Percentiles rank a stretch among this genome's conserved stretches.
phyloP scores from a whole-genome alignment of 2,888 invertebrate species.

The Microctonus brassicae region DNA sequence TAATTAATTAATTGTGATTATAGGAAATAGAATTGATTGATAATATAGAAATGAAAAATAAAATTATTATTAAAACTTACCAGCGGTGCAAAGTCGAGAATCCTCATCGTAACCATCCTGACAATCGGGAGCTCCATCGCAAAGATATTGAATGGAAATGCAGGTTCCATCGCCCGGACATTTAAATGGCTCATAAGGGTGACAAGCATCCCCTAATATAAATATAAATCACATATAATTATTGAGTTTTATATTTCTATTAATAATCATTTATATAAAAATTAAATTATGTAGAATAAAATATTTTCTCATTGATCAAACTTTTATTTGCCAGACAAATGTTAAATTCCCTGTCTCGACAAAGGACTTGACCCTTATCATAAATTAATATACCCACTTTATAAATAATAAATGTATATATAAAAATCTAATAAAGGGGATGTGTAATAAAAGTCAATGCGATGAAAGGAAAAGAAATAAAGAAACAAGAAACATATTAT shows the following conservation, averaged over 20 bases:
- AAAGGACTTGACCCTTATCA: not conserved
- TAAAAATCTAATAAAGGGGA: not conserved
- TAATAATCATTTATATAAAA: not conserved
- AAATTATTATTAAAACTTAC: slow-evolving; percentile 71
- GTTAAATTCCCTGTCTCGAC: not conserved
- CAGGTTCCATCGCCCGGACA: slow-evolving; percentile 95
- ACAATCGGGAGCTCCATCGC: slow-evolving; percentile 95
- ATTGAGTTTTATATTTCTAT: slow-evolving; percentile 1
- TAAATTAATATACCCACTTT: not conserved
- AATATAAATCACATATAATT: slow-evolving; percentile 6
- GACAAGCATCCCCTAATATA: slow-evolving; percentile 80
- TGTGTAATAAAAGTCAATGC: not conserved
- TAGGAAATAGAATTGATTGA: not conserved
- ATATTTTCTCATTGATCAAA: not conserved
- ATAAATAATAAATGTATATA: not conserved
- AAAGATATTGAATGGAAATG: slow-evolving; percentile 96
- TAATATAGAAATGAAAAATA: not conserved
- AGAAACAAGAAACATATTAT: not conserved
- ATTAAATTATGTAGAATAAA: not conserved
- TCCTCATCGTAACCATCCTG: slow-evolving; percentile 97
- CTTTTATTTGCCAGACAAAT: not conserved
- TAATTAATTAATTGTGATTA: too few species aligned
- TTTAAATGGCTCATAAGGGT: slow-evolving; percentile 96
- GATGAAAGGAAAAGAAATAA: not conserved
- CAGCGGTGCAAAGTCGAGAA: slow-evolving; percentile 93